phyloP scores from a whole-genome alignment of 1,140 invertebrate genomes.

The Heliconius congener region DNA sequence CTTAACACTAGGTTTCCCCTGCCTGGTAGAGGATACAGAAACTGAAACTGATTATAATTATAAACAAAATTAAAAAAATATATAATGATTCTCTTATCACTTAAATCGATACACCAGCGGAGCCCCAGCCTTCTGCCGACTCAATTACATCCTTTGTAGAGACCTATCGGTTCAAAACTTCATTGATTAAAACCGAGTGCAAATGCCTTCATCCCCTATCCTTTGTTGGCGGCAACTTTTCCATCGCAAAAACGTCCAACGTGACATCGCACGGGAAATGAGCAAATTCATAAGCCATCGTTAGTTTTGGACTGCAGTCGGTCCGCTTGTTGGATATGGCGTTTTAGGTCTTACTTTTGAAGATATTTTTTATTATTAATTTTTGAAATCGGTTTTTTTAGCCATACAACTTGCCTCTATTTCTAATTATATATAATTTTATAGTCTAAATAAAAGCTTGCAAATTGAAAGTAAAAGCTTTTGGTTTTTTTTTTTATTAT shows the following conservation, averaged over 20 bases:
- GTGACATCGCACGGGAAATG: conserved; percentile 31
- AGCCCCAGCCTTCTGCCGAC: conserved; percentile 47
- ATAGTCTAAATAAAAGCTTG: too few species aligned
- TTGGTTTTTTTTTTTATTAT: too few species aligned
- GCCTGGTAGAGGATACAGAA: background rate
- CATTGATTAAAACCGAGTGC: conserved; percentile 75
- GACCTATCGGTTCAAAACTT: conserved; percentile 67
- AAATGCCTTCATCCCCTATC: conserved; percentile 56
- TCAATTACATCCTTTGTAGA: conserved; percentile 75
- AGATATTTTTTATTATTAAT: background rate
- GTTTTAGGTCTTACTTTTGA: background rate
- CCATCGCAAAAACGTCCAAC: conserved; percentile 33
- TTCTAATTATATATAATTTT: background rate
- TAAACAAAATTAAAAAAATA: background rate
- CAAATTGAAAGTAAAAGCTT: too few species aligned
- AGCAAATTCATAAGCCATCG: conserved; percentile 29
- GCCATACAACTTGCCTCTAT: background rate
- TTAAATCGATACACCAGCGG: conserved; percentile 26
- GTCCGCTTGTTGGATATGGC: background rate
- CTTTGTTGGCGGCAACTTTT: conserved; percentile 62
- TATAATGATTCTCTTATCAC: conserved; percentile 1
- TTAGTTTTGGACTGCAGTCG: background rate
- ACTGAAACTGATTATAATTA: background rate
- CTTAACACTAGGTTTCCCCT: too few species aligned
- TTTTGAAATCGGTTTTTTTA: background rate